A percentile compares a stretch with the other conserved stretches of the same genome.
Evolutionary conservation across 2,888 invertebrate species (phyloP).

Genomic region (Lasioglossum villosulum): DNA sequence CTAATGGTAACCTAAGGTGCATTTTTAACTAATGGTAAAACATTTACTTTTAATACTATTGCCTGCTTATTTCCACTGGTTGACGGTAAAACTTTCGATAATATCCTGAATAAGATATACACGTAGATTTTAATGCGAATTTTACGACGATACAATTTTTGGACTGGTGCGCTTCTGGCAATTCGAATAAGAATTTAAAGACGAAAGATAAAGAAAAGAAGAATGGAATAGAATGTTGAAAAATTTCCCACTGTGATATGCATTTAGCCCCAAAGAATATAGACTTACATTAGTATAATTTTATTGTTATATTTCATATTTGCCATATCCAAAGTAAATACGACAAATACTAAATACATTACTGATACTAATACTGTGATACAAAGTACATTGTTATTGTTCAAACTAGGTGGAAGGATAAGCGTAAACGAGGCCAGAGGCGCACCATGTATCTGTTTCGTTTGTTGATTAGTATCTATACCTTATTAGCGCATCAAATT

Average conservation of each 20-base stretch:
- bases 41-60: constrained; percentile 71
- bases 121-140: constrained; percentile 67
- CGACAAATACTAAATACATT: constrained; percentile 80
- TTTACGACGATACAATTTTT: constrained; percentile 61
- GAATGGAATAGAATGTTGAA: constrained; percentile 74
- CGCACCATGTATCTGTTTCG: constrained; percentile 73
- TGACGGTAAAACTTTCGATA: constrained; percentile 73
- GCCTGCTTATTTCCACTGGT: constrained; percentile 77
- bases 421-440: constrained; percentile 73
- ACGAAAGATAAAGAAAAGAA: constrained; percentile 51
- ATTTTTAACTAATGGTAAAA: constrained; percentile 75
- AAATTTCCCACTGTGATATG: constrained; percentile 83
- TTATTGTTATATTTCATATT: constrained; percentile 82
- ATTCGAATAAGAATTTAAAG: constrained; percentile 64
- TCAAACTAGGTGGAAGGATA: constrained; percentile 79
- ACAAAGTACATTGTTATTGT: constrained; percentile 82
- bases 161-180: constrained; percentile 78
- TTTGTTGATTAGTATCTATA: constrained; percentile 79
- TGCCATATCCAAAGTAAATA: constrained; percentile 83
- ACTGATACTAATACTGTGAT: constrained; percentile 83
- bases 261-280: constrained; percentile 84
- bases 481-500: constrained; percentile 70
- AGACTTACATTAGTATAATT: constrained; percentile 83
- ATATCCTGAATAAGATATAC: constrained; percentile 64
- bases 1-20: constrained; percentile 78